Evolutionary conservation across 1,140 invertebrate species (phyloP).

Genomic region (Drosophila obscura): DNA sequence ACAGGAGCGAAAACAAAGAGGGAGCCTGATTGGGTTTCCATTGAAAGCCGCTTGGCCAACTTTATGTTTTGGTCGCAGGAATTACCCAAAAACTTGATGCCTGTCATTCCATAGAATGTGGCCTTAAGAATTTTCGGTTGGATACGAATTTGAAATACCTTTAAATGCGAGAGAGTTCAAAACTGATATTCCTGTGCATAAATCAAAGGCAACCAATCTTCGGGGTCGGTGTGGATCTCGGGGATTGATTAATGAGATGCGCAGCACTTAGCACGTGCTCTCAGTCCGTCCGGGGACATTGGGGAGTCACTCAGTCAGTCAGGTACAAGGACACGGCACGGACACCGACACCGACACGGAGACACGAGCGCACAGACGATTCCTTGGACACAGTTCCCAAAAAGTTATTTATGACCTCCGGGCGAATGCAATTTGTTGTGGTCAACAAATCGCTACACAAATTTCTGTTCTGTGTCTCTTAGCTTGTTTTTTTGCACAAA

Average conservation of each 20-base stretch:
- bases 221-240: constrained; percentile 7
- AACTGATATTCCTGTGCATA: constrained; percentile 71
- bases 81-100: constrained; percentile 32
- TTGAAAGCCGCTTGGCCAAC: constrained; percentile 28
- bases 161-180: constrained; percentile 40
- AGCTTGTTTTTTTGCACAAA: constrained; percentile 29
- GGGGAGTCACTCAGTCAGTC: constrained; percentile 45
- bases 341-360: neutral
- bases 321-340: constrained; percentile 64
- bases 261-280: constrained; percentile 77
- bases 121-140: neutral
- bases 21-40: constrained; percentile 32
- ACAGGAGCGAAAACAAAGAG: neutral
- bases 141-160: neutral
- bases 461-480: constrained; percentile 33
- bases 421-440: constrained; percentile 79
- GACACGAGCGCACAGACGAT: constrained; percentile 3
- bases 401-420: constrained; percentile 68
- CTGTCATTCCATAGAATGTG: too few species aligned
- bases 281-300: constrained; percentile 38
- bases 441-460: constrained; percentile 79
- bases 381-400: constrained; percentile 36
- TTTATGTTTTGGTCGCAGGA: constrained; percentile 24
- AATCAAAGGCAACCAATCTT: constrained; percentile 45
- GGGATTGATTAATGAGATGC: constrained; percentile 70